Evolutionary conservation across 2,797 vertebrate genomes (phyloP), one percentile per base, ranked within the genome.

Genomic region (Cyclopterus lumpus): DNA sequence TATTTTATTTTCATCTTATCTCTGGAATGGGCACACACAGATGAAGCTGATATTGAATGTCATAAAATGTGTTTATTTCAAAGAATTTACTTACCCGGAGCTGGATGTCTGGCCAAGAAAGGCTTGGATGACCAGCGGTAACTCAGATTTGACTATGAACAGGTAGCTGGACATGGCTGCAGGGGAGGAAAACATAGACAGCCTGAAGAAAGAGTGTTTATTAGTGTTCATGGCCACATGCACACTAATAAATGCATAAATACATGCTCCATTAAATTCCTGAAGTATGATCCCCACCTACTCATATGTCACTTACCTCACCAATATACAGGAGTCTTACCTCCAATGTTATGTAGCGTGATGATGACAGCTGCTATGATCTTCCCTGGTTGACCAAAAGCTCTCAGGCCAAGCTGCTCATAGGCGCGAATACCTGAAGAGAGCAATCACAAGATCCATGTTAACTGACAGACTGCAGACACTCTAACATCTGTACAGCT

Each of bases 111-210:
- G 91, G 26, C 89, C 91, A 40, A 96, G 85, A 79, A 97, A 96
- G 54, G 95, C 92, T 75, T 96, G 93, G 38, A 97, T 96, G 69
- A 97, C 96, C 67, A 96, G 87, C 4, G 96, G 96, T 58, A 97
- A 83, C 87, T 97, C 96, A 5, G 91, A 96, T 81, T 97, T 97
- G 71, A 97, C 95, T 57, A 97, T 97, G 91, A 96, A 97, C 86
- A 97, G 94, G 92, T 97, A 97, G 86, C 96, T 97, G 83, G 96
- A 97, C 96, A 96, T 96, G 67, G 95, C 95, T 97, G 90, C 68
- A 78, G 68, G 63, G 24, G 24, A 87, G 46, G 62, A 70, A 64
- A 42, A 75, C 49, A 81, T 3, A 61, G 4, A 78, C 46, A 22
- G 51, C 18, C 49, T 53, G 26, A 34, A 46, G 20, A 26, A 20